Evolutionary conservation across 2,888 invertebrate species (phyloP), one percentile per base, ranked within the genome.

Genomic region (Sabellastarte sp.): DNA sequence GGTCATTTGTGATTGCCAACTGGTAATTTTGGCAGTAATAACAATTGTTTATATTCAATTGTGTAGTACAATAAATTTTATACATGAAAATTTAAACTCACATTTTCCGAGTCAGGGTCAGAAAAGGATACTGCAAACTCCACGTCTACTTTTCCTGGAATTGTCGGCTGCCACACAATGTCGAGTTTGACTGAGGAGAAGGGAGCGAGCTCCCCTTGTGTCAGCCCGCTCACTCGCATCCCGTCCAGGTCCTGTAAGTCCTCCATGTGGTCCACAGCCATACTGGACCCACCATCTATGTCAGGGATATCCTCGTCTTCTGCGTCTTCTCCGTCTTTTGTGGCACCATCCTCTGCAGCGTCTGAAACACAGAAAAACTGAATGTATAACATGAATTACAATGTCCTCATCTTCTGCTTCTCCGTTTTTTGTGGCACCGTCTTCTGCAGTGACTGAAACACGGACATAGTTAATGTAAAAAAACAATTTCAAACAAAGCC

Each of bases 141-240:
- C 30, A 79, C 70, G 61, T 79, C 75, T 2, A 80, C 77, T 67
- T 72, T 74, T 32, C 82, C 83, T 3, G 83, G 79, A 26, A 82
- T 73, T 0, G 79, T 76, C 0, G 84, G 82, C 51, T 79, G 78
- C 80, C 83, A 84, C 26, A 79, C 72, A 53, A 84, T 77, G 65
- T 83, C 82, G 10, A 84, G 75, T 62, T 76, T 76, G 20, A 80
- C 68, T 1, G 79, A 77, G 4, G 81, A 74, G 67, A 81, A 82
- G 1, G 83, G 77, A 2, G 75, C 79, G 15, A 84, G 78, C 61
- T 78, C 77, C 29, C 62, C 61, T n/a, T 5, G 15, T 26, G 28
- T 5, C 26, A 53, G 20, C 26, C 28, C 28, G 28, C 53, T 26
- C 4, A 53, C 26, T 5, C 24, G 5, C 53, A 53, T 53, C 5